Conservation (phyloP, 30 jellyfish, hydroid and myxozoan species). For the Nemopilema nomurai region DNA sequence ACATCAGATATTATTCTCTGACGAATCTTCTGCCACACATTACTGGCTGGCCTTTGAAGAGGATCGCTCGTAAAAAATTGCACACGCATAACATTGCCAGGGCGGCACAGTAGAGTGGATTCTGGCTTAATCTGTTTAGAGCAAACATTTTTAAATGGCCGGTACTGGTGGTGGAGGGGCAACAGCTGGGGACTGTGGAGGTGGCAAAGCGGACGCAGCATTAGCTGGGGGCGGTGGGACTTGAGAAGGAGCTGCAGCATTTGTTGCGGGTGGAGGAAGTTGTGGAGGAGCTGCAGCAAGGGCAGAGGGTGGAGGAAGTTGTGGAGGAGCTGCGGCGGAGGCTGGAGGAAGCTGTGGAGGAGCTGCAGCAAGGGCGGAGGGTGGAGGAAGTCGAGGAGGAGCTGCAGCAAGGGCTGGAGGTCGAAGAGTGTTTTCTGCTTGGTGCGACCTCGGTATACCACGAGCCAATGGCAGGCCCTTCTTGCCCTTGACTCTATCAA, state of each 20-base stretch:
- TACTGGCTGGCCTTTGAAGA: constrained; percentile 20
- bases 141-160: no score
- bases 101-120: background rate
- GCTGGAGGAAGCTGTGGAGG: constrained; percentile 72
- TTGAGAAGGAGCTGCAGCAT: constrained; percentile 54
- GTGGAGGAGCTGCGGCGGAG: constrained; percentile 41
- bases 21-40: constrained; percentile 37
- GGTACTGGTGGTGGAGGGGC: constrained; percentile 18
- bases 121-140: background rate
- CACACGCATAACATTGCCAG: constrained; percentile 26
- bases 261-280: constrained; percentile 58
- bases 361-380: constrained; percentile 15
- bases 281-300: constrained; percentile 57
- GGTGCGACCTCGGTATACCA: constrained; percentile 34
- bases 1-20: constrained; percentile 37
- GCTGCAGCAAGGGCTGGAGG: constrained; percentile 28
- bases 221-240: constrained; percentile 41
- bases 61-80: constrained; percentile 48
- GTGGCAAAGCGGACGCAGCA: constrained; percentile 47
- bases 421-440: constrained; percentile 50
- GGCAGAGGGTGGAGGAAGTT: constrained; percentile 61
- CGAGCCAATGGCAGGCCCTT: constrained; percentile 4
- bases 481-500: constrained; percentile 15
- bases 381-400: constrained; percentile 58
- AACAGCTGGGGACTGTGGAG: constrained; percentile 48